These are phyloP conservation scores for Clistopyga incitator DNA, from an alignment of 2,888 invertebrate genomes.

Conservation along the genomic window DNA sequence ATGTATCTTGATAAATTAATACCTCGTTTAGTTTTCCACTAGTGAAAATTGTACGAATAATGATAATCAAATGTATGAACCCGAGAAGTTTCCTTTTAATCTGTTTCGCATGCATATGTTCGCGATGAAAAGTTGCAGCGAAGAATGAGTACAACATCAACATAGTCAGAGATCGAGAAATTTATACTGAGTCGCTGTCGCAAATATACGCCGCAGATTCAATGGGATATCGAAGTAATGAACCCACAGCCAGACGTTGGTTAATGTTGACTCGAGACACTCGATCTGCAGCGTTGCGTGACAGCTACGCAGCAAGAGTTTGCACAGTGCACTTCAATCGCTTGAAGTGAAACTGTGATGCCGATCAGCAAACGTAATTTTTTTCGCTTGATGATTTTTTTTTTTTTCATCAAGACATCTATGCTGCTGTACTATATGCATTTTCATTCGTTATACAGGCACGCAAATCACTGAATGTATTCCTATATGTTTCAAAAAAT, in stretches of 20 bases:
- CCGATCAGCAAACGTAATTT: slow-evolving; percentile 9
- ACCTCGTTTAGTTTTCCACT: background rate
- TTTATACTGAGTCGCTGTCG: slow-evolving; percentile 2
- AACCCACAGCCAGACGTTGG: slow-evolving; percentile 38
- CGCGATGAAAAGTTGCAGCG: background rate
- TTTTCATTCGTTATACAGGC: background rate
- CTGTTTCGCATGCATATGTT: background rate
- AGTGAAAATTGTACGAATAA: slow-evolving; percentile 9
- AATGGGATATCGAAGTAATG: slow-evolving; percentile 49
- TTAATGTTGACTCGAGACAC: slow-evolving; percentile 50
- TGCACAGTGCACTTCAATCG: slow-evolving; percentile 13
- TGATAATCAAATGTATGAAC: background rate
- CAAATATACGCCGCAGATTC: slow-evolving; percentile 1
- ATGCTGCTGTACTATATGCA: background rate
- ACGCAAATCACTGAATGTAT: too few relatives aligned
- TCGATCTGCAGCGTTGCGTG: slow-evolving; percentile 40
- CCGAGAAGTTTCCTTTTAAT: slow-evolving; percentile 8
- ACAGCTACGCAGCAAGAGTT: slow-evolving; percentile 25
- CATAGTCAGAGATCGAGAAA: background rate
- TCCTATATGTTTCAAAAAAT: too few relatives aligned
- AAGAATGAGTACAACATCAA: slow-evolving; percentile 13
- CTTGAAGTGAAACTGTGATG: background rate
- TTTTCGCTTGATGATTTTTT: slow-evolving; percentile 22
- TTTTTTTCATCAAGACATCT: background rate
- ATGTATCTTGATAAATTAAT: background rate